Evolutionary conservation across 2,113 vertebrate species (phyloP), one percentile per base, ranked within the genome.

Genomic region (Centropristis striata): DNA sequence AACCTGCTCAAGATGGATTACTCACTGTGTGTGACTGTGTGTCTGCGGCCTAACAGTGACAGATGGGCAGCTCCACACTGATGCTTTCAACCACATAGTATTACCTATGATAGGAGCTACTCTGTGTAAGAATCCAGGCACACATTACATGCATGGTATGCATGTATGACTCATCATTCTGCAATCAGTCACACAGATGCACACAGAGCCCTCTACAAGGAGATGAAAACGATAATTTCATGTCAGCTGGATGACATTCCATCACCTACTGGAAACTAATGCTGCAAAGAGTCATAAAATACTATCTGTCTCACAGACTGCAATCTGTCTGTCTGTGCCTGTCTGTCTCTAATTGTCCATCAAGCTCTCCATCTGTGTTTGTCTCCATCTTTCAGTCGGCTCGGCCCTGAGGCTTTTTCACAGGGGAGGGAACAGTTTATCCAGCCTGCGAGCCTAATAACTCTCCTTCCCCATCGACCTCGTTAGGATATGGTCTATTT

Each of bases 401-500:
- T 66, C 15, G 11, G 76, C 89, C 71, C 55, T 25, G 20, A 79
- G 60, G 85, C 72, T 71, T 61, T 81, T 80, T 71, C 86, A 74
- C 78, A 51, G 44, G 78, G 74, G 61, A 81, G 59, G 53, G 47
- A 83, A 60, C 66, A 55, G 65, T 76, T 87, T 81, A 80, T 67
- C 65, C 58, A 58, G 75, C 75, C 78, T 81, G 77, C 8, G 39
- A 83, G 81, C 49, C 86, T 86, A 72, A 90, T 86, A 87, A 78
- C 82, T 72, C 71, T 58, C 41, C 84, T 68, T 75, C 82, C 87
- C 74, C 68, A 55, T 87, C 20, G 65, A 75, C 79, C 86, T 91
- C 72, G 59, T 90, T 86, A 89, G 80, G 77, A 73, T 68, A 69
- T 4, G 75, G 68, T 78, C 81, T 85, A 83, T 86, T 84, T 85